Evolutionary conservation across 1,140 invertebrate genomes (phyloP).

Genomic region (Dendroctonus ponderosae): DNA sequence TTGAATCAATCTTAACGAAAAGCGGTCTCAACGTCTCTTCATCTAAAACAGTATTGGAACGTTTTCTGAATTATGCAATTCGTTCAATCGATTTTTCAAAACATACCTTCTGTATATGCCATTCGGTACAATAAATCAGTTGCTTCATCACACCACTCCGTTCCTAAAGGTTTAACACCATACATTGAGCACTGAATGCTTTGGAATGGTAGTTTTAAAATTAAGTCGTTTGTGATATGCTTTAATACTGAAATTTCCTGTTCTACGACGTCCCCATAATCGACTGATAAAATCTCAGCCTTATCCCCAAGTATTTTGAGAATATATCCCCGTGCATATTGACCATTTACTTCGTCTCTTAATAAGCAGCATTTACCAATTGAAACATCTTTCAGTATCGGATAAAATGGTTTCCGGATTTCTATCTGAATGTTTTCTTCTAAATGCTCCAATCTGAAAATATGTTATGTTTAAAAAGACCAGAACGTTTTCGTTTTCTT

Average conservation of each 20-base stretch:
- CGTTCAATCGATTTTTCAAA: not conserved
- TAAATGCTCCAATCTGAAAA: slow-evolving; percentile 39
- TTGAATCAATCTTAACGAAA: slow-evolving; percentile 30
- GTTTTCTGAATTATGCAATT: not conserved
- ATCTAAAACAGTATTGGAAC: too few relatives aligned
- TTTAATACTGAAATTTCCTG: slow-evolving; percentile 27
- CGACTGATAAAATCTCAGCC: slow-evolving; percentile 36
- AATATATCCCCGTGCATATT: slow-evolving; percentile 33
- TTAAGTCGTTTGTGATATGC: slow-evolving; percentile 30
- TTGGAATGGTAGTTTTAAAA: slow-evolving; percentile 41
- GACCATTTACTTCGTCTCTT: slow-evolving; percentile 28
- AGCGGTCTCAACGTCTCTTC: slow-evolving; percentile 32
- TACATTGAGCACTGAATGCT: slow-evolving; percentile 42
- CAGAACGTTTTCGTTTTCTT: slow-evolving; percentile 1
- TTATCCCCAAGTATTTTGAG: slow-evolving; percentile 23
- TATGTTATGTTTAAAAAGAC: not conserved
- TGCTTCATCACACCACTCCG: slow-evolving; percentile 38
- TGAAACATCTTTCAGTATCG: slow-evolving; percentile 17
- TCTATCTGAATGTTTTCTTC: slow-evolving; percentile 38
- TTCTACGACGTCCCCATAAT: slow-evolving; percentile 38
- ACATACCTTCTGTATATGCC: slow-evolving; percentile 33
- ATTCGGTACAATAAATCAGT: slow-evolving; percentile 41
- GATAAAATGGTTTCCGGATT: slow-evolving; percentile 36
- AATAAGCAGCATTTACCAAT: slow-evolving; percentile 37
- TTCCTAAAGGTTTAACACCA: slow-evolving; percentile 34